A percentile compares a stretch with the other conserved stretches of the same genome.
phyloP scores from a whole-genome alignment of 2,113 vertebrate species.

The Penelope pileata region DNA sequence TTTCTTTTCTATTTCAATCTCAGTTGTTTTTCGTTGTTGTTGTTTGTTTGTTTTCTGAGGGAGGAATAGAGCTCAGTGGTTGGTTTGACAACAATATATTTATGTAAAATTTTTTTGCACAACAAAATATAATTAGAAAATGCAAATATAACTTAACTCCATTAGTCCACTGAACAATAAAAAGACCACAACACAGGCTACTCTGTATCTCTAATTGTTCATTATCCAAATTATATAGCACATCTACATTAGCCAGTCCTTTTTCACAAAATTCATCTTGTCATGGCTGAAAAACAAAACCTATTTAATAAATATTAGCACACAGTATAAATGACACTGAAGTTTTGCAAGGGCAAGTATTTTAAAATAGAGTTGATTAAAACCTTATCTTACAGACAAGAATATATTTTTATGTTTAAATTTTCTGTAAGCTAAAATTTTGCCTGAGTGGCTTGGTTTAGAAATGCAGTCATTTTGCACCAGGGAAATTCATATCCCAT shows the following conservation, averaged over 20 bases:
- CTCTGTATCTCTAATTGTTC: not conserved
- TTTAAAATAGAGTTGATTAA: not conserved
- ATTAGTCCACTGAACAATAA: not conserved
- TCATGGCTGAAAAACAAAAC: not conserved
- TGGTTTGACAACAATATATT: not conserved
- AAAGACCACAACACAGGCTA: slow-evolving; percentile 33
- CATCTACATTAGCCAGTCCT: not conserved
- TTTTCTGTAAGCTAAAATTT: not conserved
- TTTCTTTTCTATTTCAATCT: slow-evolving; percentile 60
- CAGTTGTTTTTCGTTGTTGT: not conserved
- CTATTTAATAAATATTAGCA: not conserved
- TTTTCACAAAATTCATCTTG: not conserved
- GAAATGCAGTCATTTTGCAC: not conserved
- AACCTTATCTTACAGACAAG: not conserved
- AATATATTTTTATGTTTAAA: not conserved
- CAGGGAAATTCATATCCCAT: not conserved
- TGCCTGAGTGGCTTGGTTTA: not conserved
- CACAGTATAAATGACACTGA: not conserved
- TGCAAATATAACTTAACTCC: slow-evolving; percentile 25
- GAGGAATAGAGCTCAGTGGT: not conserved
- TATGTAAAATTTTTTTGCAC: not conserved
- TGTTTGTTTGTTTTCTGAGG: not conserved
- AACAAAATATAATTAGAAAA: slow-evolving; percentile 13
- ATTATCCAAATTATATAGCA: slow-evolving; percentile 13
- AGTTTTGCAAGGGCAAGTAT: not conserved